Conservation (phyloP, 2,797 vertebrate genomes). For the Propithecus perrieri region DNA sequence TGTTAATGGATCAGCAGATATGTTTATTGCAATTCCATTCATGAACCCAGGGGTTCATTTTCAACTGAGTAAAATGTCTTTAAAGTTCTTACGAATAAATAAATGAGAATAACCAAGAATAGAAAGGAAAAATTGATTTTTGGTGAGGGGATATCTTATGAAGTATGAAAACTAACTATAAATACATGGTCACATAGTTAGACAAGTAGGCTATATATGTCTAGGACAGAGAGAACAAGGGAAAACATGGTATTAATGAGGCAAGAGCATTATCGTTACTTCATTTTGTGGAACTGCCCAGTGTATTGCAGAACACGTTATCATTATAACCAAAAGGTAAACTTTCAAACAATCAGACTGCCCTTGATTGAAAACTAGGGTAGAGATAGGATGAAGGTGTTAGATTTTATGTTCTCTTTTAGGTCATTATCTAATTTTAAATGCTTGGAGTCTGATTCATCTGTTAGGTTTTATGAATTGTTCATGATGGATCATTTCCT, state of each 20-base stretch:
- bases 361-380: neutral
- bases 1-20: neutral
- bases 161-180: neutral
- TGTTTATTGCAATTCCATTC: neutral
- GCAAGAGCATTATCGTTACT: neutral
- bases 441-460: neutral
- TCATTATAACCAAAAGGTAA: neutral
- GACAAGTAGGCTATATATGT: neutral
- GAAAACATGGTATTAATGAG: neutral
- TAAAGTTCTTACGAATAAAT: neutral
- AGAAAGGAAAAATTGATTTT: neutral
- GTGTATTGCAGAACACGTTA: neutral
- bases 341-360: neutral
- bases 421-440: neutral
- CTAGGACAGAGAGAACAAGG: neutral
- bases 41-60: neutral
- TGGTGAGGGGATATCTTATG: neutral
- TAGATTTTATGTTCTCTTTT: neutral
- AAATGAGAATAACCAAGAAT: neutral
- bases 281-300: neutral
- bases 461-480: neutral
- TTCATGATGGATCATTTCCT: neutral
- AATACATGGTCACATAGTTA: neutral
- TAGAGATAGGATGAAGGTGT: neutral
- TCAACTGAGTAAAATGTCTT: neutral